phyloP scores from a whole-genome alignment of 2,888 invertebrate species.

The Resseliella maxima region DNA sequence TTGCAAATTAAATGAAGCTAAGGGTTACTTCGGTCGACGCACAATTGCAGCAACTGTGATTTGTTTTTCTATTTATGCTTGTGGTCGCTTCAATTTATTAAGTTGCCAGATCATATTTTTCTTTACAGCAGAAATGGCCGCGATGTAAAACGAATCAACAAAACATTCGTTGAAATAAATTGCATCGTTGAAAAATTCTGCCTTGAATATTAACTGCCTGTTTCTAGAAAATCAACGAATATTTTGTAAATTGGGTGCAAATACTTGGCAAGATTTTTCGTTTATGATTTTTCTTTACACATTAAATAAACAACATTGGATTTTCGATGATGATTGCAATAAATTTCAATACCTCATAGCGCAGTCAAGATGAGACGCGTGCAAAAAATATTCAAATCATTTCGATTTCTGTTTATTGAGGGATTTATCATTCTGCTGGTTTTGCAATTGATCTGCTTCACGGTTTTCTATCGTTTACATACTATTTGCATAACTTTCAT shows the following conservation, averaged over 20 bases:
- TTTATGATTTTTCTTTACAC: neutral
- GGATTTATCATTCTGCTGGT: slow-evolving; percentile 18
- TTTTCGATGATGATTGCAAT: slow-evolving; percentile 15
- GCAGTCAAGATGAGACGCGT: neutral
- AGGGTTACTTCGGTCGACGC: neutral
- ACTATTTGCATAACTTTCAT: no score
- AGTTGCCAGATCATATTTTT: neutral
- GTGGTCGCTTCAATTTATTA: slow-evolving; percentile 11
- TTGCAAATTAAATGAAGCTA: slow-evolving; percentile 35
- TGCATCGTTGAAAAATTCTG: neutral
- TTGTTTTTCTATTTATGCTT: neutral
- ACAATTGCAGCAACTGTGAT: neutral
- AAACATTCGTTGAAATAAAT: neutral
- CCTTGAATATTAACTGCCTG: slow-evolving; percentile 33
- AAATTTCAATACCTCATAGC: slow-evolving; percentile 21
- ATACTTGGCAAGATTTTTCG: slow-evolving; percentile 5
- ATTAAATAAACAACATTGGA: neutral
- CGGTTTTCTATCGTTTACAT: no score
- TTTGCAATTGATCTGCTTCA: no score
- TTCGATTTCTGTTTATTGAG: neutral
- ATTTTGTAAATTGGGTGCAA: slow-evolving; percentile 41
- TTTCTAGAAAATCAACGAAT: neutral
- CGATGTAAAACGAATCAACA: neutral
- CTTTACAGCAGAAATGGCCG: neutral
- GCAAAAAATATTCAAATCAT: slow-evolving; percentile 21